These are phyloP conservation scores for Tyto alba DNA, from an alignment of 2,113 vertebrate genomes.

Conservation along the genomic window DNA sequence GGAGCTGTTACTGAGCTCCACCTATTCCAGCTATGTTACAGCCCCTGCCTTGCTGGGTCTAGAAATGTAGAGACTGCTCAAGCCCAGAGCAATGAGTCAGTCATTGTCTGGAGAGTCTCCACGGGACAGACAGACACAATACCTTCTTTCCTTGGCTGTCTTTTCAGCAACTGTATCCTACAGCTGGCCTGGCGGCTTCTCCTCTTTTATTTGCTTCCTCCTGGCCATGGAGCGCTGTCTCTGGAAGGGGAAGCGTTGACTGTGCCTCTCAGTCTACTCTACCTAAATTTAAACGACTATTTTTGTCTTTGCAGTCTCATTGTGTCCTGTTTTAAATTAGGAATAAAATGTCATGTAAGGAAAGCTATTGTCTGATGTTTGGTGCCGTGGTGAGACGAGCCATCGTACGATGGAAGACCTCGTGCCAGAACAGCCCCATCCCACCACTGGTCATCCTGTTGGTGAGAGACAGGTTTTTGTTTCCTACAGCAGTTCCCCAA, in stretches of 20 bases:
- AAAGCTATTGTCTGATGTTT: not conserved
- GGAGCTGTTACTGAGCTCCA: slow-evolving; percentile 31
- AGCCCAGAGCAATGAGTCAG: slow-evolving; percentile 9
- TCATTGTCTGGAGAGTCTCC: not conserved
- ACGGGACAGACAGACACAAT: not conserved
- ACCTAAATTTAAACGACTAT: slow-evolving; percentile 32
- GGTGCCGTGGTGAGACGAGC: not conserved
- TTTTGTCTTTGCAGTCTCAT: not conserved
- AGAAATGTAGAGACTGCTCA: not conserved
- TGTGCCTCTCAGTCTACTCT: slow-evolving; percentile 35
- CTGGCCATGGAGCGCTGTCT: accelerated
- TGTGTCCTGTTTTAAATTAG: not conserved
- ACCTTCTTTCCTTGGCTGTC: slow-evolving; percentile 18
- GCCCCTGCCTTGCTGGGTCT: not conserved
- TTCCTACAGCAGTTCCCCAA: not conserved
- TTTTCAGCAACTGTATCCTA: not conserved
- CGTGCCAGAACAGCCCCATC: accelerated
- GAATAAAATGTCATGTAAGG: not conserved
- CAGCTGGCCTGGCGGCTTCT: not conserved
- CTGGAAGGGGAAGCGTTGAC: not conserved
- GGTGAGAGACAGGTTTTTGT: not conserved
- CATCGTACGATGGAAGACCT: not conserved
- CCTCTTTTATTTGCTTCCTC: not conserved
- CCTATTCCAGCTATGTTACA: not conserved
- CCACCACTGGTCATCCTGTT: accelerated